phyloP scores from a whole-genome alignment of 30 jellyfish, hydroid and myxozoan genomes.

The Nemopilema nomurai region DNA sequence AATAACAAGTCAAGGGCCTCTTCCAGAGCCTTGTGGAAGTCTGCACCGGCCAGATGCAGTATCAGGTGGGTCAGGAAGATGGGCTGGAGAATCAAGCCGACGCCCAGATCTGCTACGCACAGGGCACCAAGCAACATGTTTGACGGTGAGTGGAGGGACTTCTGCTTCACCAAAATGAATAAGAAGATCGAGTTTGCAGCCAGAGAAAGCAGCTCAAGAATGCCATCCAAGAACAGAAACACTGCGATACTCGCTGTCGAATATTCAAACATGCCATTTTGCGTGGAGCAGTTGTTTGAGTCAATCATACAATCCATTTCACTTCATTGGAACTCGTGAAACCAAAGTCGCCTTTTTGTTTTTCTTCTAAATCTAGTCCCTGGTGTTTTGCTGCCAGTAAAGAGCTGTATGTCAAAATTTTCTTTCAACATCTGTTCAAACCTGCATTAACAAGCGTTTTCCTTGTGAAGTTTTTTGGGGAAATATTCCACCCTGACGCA shows the following conservation, averaged over 20 bases:
- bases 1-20: conserved; percentile 2
- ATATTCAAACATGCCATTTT: no score
- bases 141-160: conserved; percentile 38
- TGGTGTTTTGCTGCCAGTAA: no score
- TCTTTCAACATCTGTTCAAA: no score
- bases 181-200: conserved; percentile 8
- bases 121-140: conserved; percentile 40
- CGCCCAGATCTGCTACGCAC: conserved; percentile 14
- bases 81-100: conserved; percentile 33
- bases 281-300: background rate
- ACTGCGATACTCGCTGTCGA: background rate
- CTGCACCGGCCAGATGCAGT: background rate
- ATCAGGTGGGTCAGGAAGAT: background rate
- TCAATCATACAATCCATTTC: background rate
- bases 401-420: no score
- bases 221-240: conserved; percentile 2
- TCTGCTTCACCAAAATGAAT: conserved; percentile 14
- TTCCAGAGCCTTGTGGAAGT: background rate
- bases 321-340: background rate
- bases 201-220: conserved; percentile 8
- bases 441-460: no score
- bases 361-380: no score
- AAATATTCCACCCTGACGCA: background rate
- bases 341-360: no score
- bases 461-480: background rate